Percentiles rank a stretch among this genome's conserved stretches.
Conservation (phyloP, 1,140 invertebrate species). For the Sinonovacula constricta region DNA sequence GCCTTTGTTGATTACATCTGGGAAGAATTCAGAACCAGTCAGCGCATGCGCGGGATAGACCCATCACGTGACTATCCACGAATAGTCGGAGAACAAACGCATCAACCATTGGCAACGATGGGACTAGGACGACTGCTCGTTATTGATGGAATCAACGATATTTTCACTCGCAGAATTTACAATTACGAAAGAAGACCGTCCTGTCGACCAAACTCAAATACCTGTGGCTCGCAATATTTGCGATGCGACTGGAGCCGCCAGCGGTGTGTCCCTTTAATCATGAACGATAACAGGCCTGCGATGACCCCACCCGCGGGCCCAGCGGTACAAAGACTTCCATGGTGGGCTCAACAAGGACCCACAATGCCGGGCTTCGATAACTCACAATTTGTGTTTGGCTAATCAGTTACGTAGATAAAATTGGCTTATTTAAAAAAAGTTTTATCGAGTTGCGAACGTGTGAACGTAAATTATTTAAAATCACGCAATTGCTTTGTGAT, state of each 20-base stretch:
- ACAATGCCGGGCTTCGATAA: not conserved
- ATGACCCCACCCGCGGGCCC: conserved; percentile 20
- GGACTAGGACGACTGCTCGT: conserved; percentile 62
- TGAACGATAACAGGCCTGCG: conserved; percentile 46
- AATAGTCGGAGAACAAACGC: conserved; percentile 59
- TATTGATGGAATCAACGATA: conserved; percentile 64
- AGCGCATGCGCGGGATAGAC: conserved; percentile 64
- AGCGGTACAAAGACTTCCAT: conserved; percentile 29
- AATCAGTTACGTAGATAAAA: no score
- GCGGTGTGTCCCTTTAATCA: conserved; percentile 60
- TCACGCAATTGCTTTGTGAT: no score
- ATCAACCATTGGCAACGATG: conserved; percentile 60
- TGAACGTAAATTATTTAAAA: no score
- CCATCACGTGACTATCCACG: conserved; percentile 61
- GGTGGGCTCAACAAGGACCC: conserved; percentile 34
- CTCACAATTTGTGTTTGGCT: conserved; percentile 43
- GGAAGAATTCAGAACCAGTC: conserved; percentile 63
- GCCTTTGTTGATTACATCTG: conserved; percentile 64
- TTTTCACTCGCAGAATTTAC: conserved; percentile 61
- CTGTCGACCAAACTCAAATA: conserved; percentile 55
- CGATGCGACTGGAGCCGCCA: conserved; percentile 58
- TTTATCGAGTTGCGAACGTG: no score
- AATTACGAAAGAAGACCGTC: conserved; percentile 58
- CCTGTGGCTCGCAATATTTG: conserved; percentile 62
- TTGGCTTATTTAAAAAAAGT: no score